Percentiles rank a stretch among this genome's conserved stretches.
Conservation (phyloP, 1,140 invertebrate genomes). For the Tetragonula clypearis region DNA sequence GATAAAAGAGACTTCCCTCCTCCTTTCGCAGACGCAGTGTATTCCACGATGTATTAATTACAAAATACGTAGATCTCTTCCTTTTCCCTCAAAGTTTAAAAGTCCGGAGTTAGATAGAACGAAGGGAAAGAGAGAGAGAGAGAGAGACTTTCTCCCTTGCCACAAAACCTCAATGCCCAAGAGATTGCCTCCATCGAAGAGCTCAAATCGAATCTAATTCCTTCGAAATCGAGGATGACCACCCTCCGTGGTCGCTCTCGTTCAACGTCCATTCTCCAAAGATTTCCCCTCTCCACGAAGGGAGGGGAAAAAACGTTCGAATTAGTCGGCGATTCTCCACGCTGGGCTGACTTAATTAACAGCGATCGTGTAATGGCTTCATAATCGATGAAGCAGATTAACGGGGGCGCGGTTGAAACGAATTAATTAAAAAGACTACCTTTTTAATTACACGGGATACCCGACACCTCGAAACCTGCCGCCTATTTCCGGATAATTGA, state of each 20-base stretch:
- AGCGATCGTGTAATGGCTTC: slow-evolving; percentile 5
- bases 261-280: background rate
- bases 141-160: background rate
- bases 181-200: slow-evolving; percentile 27
- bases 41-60: too few relatives aligned
- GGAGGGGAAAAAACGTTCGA: background rate
- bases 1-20: too few relatives aligned
- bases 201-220: background rate
- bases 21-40: too few relatives aligned
- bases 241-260: background rate
- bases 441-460: background rate
- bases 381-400: background rate
- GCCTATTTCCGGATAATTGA: slow-evolving; percentile 8
- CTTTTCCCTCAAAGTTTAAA: background rate
- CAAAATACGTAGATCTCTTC: background rate
- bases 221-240: background rate
- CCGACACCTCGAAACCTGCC: background rate
- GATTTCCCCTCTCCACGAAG: background rate
- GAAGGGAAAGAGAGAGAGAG: background rate
- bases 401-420: background rate
- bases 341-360: slow-evolving; percentile 22
- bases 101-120: background rate
- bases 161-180: background rate
- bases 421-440: slow-evolving; percentile 28
- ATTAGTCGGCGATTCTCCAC: slow-evolving; percentile 21